Conservation (phyloP, 2,797 vertebrate species). For the Spinibarbus caldwelli region DNA sequence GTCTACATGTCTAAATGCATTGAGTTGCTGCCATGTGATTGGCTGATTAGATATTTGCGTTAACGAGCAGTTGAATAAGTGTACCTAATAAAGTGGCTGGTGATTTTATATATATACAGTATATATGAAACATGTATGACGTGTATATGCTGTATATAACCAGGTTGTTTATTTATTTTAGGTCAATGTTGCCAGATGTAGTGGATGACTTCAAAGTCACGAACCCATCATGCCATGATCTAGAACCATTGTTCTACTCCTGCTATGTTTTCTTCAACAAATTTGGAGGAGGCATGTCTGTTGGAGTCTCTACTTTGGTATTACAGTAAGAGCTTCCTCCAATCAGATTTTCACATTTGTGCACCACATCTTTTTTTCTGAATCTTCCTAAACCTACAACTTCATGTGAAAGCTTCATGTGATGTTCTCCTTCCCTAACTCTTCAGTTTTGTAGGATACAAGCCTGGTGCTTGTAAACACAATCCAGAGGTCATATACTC, state of each 20-base stretch:
- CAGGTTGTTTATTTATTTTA: conserved; percentile 37
- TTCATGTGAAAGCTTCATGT: neutral
- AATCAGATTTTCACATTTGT: neutral
- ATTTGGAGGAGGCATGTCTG: conserved; percentile 69
- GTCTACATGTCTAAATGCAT: neutral
- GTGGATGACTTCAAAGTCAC: conserved; percentile 75
- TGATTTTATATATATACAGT: neutral
- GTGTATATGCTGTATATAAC: conserved; percentile 39
- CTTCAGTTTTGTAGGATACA: conserved; percentile 72
- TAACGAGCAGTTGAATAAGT: neutral
- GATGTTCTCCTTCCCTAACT: neutral
- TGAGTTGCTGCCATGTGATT: neutral
- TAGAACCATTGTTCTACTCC: conserved; percentile 76
- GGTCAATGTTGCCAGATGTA: conserved; percentile 75
- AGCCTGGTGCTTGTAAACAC: conserved; percentile 58
- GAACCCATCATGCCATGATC: conserved; percentile 66
- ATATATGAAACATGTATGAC: neutral
- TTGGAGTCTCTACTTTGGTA: conserved; percentile 69
- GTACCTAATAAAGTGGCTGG: neutral
- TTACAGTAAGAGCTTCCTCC: conserved; percentile 65
- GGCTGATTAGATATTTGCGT: neutral
- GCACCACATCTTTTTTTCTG: neutral
- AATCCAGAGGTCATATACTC: conserved; percentile 56
- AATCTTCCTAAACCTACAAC: neutral
- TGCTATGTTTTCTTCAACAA: conserved; percentile 78